A percentile compares a stretch with the other conserved stretches of the same genome.
Evolutionary conservation across 2,113 vertebrate species (phyloP).

Genomic region (Lathamus discolor): DNA sequence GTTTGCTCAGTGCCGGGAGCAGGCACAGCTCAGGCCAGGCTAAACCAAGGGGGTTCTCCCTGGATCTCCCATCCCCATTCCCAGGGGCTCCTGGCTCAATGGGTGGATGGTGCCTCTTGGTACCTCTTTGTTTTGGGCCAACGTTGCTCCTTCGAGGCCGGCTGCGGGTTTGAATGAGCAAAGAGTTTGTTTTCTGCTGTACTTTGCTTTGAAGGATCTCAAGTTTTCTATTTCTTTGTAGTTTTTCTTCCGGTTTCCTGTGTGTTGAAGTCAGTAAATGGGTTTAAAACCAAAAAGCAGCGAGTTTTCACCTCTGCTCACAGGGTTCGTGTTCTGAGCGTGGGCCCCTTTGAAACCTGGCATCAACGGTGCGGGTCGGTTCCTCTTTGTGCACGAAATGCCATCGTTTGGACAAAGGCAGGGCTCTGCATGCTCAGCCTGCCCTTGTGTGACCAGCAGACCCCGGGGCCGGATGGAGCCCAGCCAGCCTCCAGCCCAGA

Average conservation of each 20-base stretch:
- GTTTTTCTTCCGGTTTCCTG: not conserved
- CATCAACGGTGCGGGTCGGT: fast-evolving
- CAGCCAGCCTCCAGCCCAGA: not conserved
- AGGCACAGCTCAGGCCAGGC: not conserved
- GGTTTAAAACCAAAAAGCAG: not conserved
- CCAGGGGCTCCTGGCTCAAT: not conserved
- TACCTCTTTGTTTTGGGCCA: not conserved
- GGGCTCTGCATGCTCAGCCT: not conserved
- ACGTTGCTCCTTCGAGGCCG: not conserved
- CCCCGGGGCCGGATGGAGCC: not conserved
- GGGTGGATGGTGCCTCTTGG: not conserved
- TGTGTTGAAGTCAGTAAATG: slow-evolving; percentile 37
- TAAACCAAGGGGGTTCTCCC: fast-evolving
- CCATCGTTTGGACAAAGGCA: not conserved
- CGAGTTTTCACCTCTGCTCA: not conserved
- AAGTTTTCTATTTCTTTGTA: slow-evolving; percentile 33
- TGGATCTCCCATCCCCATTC: no score
- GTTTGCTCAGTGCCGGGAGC: not conserved
- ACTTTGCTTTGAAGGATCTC: slow-evolving; percentile 20
- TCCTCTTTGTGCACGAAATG: not conserved
- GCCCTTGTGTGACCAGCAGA: no score
- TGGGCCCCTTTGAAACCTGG: no score
- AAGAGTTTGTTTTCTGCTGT: not conserved
- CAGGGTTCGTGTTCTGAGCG: fast-evolving
- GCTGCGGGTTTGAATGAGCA: not conserved